These are phyloP conservation scores for Bombus ignitus DNA, from an alignment of 1,140 invertebrate species.

Conservation along the genomic window DNA sequence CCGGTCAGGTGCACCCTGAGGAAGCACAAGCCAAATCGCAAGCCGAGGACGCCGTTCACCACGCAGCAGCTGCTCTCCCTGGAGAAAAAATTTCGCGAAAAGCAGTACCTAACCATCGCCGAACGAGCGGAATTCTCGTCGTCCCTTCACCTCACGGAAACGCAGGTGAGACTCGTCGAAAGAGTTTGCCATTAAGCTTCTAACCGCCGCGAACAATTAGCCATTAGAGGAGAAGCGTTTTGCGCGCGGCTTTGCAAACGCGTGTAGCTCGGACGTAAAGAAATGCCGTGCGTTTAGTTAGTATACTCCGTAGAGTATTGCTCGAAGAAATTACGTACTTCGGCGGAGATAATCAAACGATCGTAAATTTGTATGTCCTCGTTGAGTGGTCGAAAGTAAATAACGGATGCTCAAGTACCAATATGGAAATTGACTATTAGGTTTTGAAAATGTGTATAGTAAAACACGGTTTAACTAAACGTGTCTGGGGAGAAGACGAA, in stretches of 20 bases:
- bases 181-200: constrained; percentile 9
- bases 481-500: neutral
- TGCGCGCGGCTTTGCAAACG: neutral
- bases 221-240: neutral
- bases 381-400: neutral
- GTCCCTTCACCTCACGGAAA: constrained; percentile 96
- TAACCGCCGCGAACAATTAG: constrained; percentile 6
- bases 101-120: constrained; percentile 97
- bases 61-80: constrained; percentile 96
- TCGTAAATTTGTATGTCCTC: neutral
- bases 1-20: constrained; percentile 75
- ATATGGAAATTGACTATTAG: neutral
- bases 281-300: neutral
- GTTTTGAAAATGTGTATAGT: neutral
- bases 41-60: constrained; percentile 97
- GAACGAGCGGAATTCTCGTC: constrained; percentile 98
- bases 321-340: neutral
- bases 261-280: too few species aligned
- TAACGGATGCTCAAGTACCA: neutral
- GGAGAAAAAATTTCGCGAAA: constrained; percentile 97
- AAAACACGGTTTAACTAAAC: neutral
- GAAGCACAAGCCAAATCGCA: constrained; percentile 95
- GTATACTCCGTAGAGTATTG: neutral
- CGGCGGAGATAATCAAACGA: neutral
- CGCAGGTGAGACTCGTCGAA: constrained; percentile 86